Percentiles rank a stretch among this genome's conserved stretches.
phyloP scores from a whole-genome alignment of 2,797 vertebrate species.

The Aplochiton taeniatus region DNA sequence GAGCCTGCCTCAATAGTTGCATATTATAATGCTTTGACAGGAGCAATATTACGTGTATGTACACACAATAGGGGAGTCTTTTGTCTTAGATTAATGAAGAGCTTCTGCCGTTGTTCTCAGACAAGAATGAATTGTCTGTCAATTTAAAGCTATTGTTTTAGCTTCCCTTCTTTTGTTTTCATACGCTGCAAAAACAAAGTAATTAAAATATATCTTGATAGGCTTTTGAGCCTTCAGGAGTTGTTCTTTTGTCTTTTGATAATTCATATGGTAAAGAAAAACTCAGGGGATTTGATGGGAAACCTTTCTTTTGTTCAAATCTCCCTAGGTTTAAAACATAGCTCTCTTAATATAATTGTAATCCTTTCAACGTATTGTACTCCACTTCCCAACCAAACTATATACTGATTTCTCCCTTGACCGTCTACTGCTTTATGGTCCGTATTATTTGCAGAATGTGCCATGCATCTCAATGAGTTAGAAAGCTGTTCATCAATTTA shows the following conservation, averaged over 20 bases:
- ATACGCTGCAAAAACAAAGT: constrained; percentile 35
- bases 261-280: constrained; percentile 31
- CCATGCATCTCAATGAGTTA: constrained; percentile 43
- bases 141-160: constrained; percentile 29
- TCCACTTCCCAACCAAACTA: constrained; percentile 25
- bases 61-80: constrained; percentile 54
- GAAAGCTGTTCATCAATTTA: constrained; percentile 63
- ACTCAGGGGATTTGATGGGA: constrained; percentile 31
- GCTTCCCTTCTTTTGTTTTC: constrained; percentile 21
- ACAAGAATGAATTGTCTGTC: constrained; percentile 58
- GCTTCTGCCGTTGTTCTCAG: constrained; percentile 51
- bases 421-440: background rate
- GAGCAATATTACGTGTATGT: constrained; percentile 67
- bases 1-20: constrained; percentile 30
- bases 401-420: constrained; percentile 31
- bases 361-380: constrained; percentile 17
- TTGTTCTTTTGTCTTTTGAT: constrained; percentile 39
- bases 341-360: constrained; percentile 24
- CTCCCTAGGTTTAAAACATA: constrained; percentile 19
- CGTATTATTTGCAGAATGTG: constrained; percentile 19
- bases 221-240: constrained; percentile 18
- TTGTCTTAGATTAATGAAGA: constrained; percentile 55
- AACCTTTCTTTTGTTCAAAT: constrained; percentile 31
- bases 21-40: constrained; percentile 46
- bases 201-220: constrained; percentile 52